phyloP scores from a whole-genome alignment of 2,113 vertebrate genomes.

The Amphiprion percula region DNA sequence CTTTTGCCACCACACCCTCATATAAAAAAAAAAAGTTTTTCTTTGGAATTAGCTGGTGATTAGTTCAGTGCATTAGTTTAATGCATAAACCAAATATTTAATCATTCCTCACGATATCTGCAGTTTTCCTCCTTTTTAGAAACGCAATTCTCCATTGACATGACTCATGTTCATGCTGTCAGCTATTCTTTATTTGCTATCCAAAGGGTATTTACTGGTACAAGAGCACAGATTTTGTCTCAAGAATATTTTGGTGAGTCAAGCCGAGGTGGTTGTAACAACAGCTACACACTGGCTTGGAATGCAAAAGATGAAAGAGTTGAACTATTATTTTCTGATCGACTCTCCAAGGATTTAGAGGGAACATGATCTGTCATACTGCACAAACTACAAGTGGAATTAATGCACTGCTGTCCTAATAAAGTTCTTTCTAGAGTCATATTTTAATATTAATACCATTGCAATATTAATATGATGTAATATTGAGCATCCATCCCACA shows the following conservation, averaged over 20 bases:
- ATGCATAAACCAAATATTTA: constrained; percentile 3
- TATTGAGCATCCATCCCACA: background rate
- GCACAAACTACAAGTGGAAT: background rate
- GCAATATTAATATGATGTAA: background rate
- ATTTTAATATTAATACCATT: no score
- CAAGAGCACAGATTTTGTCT: background rate
- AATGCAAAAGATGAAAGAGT: background rate
- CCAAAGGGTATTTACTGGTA: background rate
- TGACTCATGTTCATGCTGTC: background rate
- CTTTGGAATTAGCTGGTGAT: background rate
- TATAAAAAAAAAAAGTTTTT: background rate
- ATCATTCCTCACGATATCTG: background rate
- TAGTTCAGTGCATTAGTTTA: background rate
- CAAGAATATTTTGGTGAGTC: background rate
- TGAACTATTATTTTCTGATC: background rate
- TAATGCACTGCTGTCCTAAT: background rate
- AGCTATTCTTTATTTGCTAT: background rate
- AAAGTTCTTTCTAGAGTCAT: background rate
- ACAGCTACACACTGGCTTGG: background rate
- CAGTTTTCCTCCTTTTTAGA: background rate
- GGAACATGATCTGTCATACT: background rate
- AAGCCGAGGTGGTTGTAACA: background rate
- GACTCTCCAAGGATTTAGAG: background rate
- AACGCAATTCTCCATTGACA: background rate
- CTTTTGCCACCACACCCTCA: background rate